Base-by-base conservation (phyloP, 2,797 vertebrate genomes). In the Coranthus polyacanthus region DNA sequence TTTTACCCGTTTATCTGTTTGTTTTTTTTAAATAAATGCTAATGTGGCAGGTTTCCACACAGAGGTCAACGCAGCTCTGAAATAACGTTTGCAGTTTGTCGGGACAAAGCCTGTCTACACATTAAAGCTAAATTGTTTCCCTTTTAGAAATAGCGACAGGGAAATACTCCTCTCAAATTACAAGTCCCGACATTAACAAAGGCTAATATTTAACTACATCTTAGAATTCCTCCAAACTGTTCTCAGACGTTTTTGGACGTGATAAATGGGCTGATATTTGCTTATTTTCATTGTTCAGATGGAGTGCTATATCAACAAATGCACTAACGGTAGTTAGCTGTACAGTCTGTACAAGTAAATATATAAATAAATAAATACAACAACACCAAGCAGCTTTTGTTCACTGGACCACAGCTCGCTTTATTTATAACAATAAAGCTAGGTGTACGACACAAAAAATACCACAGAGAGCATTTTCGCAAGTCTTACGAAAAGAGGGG, bases 391-490 rank as follows among this genome's bases (percentile, higher is more conserved):
- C 44, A 51, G 75, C 78, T 75, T 83, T 74, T 74, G 67, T 78
- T 69, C 55, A 21, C 41, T 24, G 29, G 53, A 75, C 12, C 50
- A 38, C 38, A 7, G 36, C 64, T 72, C 20, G 43, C 38, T 74
- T 69, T 63, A 47, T 61, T 21, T 36, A 53, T 26, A 36, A 49
- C 66, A 56, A 15, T 46, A 26, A n/a, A 20, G 58, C 52, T 52
- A 42, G 60, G 38, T 64, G 21, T 75, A 56, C 65, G 47, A 47
- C 22, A 26, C 29, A 60, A 52, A 60, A 72, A 36, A 57, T 50
- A 61, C 51, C 79, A 49, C 68, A 89, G 82, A 83, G 83, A 84
- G 83, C 87, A 44, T 42, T 75, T 77, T 65, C 47, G 74, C 51
- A 64, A 76, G 74, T 73, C 74, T 68, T 59, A 72, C 79, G 66